Conservation (phyloP, 2,888 invertebrate species). For the Neocrepidodera transversa region DNA sequence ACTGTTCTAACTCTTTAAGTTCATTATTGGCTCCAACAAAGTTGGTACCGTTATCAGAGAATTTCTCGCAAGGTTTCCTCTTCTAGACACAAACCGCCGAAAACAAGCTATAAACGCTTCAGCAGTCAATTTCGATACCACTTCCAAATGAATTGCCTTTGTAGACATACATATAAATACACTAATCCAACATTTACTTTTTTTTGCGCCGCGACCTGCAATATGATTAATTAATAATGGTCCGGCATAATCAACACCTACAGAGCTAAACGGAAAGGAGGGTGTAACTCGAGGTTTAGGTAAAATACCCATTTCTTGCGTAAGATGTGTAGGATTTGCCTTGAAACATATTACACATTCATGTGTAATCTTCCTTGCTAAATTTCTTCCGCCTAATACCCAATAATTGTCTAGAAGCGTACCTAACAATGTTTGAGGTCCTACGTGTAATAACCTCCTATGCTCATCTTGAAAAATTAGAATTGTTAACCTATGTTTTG, state of each 20-base stretch:
- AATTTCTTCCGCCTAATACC: background rate
- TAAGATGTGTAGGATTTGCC: background rate
- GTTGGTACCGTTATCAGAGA: background rate
- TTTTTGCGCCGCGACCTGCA: background rate
- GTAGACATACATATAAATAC: background rate
- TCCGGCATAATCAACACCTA: background rate
- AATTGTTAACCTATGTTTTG: background rate
- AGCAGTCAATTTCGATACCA: background rate
- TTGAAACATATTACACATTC: background rate
- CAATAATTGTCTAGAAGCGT: background rate
- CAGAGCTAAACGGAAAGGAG: background rate
- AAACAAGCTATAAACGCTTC: background rate
- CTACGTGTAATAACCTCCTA: background rate
- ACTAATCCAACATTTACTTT: background rate
- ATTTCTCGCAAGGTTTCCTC: background rate
- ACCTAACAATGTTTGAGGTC: background rate
- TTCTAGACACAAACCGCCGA: background rate
- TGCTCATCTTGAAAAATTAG: background rate
- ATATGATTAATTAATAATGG: background rate
- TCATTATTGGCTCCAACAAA: constrained; percentile 1
- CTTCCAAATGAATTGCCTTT: background rate
- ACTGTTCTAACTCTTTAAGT: background rate
- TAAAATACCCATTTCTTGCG: background rate
- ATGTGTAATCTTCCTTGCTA: background rate
- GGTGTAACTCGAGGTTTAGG: background rate